phyloP scores from a whole-genome alignment of 53 echinoderm and acorn worm species.

The Paracentrotus lividus region DNA sequence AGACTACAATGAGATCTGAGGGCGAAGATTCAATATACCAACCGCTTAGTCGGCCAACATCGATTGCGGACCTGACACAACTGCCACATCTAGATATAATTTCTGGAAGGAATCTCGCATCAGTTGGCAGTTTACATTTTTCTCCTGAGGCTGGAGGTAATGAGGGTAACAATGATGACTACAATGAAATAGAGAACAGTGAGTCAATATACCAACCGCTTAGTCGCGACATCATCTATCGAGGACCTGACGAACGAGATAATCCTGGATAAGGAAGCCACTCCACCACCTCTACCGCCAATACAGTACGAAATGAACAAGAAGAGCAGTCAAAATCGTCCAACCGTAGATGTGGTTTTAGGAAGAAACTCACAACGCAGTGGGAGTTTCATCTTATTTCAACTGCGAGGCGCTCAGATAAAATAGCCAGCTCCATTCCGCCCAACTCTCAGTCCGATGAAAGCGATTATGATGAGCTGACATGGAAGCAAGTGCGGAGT shows the following conservation, averaged over 20 bases:
- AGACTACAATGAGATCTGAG: too few relatives aligned
- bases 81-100: neutral
- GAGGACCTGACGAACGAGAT: neutral
- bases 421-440: neutral
- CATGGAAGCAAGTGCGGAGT: neutral
- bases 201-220: neutral
- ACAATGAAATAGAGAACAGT: neutral
- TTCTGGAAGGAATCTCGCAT: neutral
- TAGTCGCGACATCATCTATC: neutral
- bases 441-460: neutral
- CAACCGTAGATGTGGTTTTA: slow-evolving; percentile 7
- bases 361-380: neutral
- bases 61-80: neutral
- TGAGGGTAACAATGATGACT: neutral
- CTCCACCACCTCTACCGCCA: neutral
- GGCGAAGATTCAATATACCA: neutral
- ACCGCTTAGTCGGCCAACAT: neutral
- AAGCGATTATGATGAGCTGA: slow-evolving; percentile 24
- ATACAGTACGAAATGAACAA: slow-evolving; percentile 19
- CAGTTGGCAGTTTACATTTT: slow-evolving; percentile 14
- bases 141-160: neutral
- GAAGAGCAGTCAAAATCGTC: neutral
- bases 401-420: slow-evolving; percentile 19
- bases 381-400: slow-evolving; percentile 16
- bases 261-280: neutral